Evolutionary conservation across 2,797 vertebrate species (phyloP).

Genomic region (Phataginus tricuspis): DNA sequence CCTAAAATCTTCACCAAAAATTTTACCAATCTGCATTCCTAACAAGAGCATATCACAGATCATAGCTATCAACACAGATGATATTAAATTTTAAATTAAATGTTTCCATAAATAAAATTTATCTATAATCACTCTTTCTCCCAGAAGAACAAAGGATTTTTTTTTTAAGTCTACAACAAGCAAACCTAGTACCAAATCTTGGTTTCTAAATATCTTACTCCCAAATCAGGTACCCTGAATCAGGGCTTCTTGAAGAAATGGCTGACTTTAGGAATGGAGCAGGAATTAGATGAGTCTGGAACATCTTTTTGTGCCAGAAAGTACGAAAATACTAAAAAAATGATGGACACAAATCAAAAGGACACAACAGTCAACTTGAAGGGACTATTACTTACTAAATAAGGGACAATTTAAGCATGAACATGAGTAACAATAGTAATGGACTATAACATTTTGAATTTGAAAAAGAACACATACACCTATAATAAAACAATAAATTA

Average conservation of each 20-base stretch:
- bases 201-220: not conserved
- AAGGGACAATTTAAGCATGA: not conserved
- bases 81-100: slow-evolving; percentile 56
- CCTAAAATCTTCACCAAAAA: slow-evolving; percentile 19
- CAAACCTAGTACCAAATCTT: not conserved
- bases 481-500: not conserved
- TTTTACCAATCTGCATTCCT: slow-evolving; percentile 8
- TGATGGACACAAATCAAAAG: not conserved
- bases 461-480: not conserved
- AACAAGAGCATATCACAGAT: not conserved
- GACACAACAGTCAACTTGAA: not conserved
- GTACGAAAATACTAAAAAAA: slow-evolving; percentile 7
- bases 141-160: not conserved
- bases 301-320: not conserved
- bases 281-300: not conserved
- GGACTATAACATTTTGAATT: not conserved
- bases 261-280: not conserved
- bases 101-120: slow-evolving; percentile 19
- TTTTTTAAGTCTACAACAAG: not conserved
- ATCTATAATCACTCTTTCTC: not conserved
- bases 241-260: slow-evolving; percentile 10
- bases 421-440: not conserved
- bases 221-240: not conserved
- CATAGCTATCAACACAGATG: not conserved
- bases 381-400: not conserved